Base-by-base conservation (phyloP, 1,140 invertebrate genomes). In the Solenopsis invicta region DNA sequence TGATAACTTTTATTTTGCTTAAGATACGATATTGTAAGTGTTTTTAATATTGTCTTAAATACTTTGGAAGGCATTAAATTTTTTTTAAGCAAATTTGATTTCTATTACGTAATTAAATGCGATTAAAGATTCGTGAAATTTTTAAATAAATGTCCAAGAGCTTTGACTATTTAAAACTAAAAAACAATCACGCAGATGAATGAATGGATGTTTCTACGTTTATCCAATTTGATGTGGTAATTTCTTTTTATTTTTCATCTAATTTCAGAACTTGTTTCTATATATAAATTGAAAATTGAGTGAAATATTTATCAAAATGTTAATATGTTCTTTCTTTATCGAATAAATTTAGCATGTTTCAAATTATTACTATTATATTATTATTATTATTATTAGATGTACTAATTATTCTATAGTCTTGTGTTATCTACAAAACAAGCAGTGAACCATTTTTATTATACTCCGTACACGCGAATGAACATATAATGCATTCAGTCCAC, bases 401-500 rank as follows among this genome's bases (percentile, higher is more conserved):
- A 56, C 5, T 16, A 61, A 75, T 45, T 24, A 18, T 41, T 61
- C 16, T 13, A 16, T 45, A 62, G 21, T 1, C 29, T 41, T 41
- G 18, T 10, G 8, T 48, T n/a, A 64, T 77, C 29, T 56, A 59
- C 9, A 16, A 4, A 59, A 24, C 5, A 8, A 66, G 34, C 2
- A 50, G 41, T 50, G 24, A 48, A 62, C 37, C n/a, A 62, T 45
- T 76, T 76, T 41, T 56, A 24, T 16, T 62, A 29, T 21, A 21
- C 0, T 18, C 24, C n/a, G 18, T 48, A 56, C 54, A 64, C n/a
- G 45, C 34, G 12, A 9, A 41, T 5, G 41, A 41, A 37, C 12
- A 41, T 41, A 48, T 71, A 69, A 45, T 71, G 48, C 50, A 81
- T 71, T 81, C 77, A 37, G 48, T 16, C 77, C 77, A 81, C 64